Conservation (phyloP, 2,888 invertebrate species). For the Agriopis marginaria region DNA sequence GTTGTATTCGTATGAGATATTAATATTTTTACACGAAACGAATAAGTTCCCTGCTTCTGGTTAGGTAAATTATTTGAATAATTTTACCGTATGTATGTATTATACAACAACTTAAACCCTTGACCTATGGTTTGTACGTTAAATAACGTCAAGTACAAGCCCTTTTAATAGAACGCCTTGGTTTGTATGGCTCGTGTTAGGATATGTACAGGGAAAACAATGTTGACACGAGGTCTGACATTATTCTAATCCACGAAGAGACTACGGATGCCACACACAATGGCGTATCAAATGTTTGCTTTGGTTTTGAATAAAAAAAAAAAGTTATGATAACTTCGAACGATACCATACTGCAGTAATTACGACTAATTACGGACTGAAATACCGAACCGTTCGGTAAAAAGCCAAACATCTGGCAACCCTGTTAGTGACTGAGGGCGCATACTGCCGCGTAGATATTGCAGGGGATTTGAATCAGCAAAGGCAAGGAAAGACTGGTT, state of each 20-base stretch:
- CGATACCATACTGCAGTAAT: too few relatives aligned
- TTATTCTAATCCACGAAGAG: too few relatives aligned
- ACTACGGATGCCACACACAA: too few relatives aligned
- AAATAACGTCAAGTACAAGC: slow-evolving; percentile 7
- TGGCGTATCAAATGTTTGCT: too few relatives aligned
- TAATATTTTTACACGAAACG: too few relatives aligned
- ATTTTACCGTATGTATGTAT: slow-evolving; percentile 1
- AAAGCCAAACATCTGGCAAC: too few relatives aligned
- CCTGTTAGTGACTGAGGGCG: slow-evolving; percentile 68
- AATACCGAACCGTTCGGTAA: too few relatives aligned
- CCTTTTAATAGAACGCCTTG: slow-evolving; percentile 20
- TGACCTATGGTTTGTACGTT: not conserved
- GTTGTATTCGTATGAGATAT: too few relatives aligned
- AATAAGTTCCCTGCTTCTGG: not conserved
- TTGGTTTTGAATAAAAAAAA: too few relatives aligned
- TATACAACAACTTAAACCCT: not conserved
- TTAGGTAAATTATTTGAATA: not conserved
- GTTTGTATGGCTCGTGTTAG: slow-evolving; percentile 1
- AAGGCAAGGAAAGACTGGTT: slow-evolving; percentile 83
- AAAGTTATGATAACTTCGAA: too few relatives aligned
- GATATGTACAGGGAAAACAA: slow-evolving; percentile 16
- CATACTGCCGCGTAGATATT: slow-evolving; percentile 88
- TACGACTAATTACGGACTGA: too few relatives aligned
- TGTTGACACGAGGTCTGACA: not conserved
- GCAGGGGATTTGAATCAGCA: slow-evolving; percentile 86